phyloP scores from a whole-genome alignment of 2,888 invertebrate species.

The Amblyjoppa proteus region DNA sequence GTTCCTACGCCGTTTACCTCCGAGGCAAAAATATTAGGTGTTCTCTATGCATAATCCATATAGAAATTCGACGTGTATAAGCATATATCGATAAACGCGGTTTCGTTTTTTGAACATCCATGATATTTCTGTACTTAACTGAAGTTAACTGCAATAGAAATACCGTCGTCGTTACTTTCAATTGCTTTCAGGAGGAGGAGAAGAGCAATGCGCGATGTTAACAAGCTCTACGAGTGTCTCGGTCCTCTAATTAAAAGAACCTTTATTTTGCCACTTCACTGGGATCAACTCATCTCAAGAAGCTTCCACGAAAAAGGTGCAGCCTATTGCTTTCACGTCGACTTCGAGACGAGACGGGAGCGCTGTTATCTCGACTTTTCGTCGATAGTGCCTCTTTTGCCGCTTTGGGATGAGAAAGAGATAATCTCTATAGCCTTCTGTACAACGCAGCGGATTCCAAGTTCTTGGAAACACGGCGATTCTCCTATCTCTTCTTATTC shows the following conservation, averaged over 20 bases:
- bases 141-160: neutral
- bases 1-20: constrained; percentile 32
- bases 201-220: neutral
- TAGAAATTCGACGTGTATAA: neutral
- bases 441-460: constrained; percentile 36
- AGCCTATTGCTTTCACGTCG: constrained; percentile 31
- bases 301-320: constrained; percentile 48
- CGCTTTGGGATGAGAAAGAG: constrained; percentile 37
- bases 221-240: neutral
- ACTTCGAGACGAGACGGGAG: constrained; percentile 30
- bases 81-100: neutral
- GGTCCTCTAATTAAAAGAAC: constrained; percentile 29
- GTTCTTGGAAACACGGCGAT: constrained; percentile 47
- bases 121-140: neutral
- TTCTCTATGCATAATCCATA: constrained; percentile 23
- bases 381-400: constrained; percentile 43
- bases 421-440: constrained; percentile 54
- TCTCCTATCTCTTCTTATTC: constrained; percentile 20
- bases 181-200: neutral
- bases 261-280: constrained; percentile 33
- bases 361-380: constrained; percentile 55
- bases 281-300: neutral
- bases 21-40: constrained; percentile 28
- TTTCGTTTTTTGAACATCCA: neutral
- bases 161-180: neutral